These are phyloP conservation scores for Ptilorrhoa leucosticta DNA, from an alignment of 2,113 vertebrate species.

Conservation along the genomic window DNA sequence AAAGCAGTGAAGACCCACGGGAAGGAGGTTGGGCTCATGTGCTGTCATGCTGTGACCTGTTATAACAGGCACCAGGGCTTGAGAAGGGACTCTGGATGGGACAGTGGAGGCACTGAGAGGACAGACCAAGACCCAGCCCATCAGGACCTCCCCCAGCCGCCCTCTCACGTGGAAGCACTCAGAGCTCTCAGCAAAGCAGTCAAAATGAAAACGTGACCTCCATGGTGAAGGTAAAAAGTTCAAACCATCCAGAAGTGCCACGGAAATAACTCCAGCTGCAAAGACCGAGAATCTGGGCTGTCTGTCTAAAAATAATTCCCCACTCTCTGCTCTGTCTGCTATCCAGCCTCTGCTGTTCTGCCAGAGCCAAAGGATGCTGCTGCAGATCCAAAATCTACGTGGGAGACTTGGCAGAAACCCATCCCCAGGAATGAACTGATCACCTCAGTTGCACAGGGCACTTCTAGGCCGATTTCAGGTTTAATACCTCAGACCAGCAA, in stretches of 20 bases:
- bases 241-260: background rate
- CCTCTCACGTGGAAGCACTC: background rate
- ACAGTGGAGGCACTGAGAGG: background rate
- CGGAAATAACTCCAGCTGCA: background rate
- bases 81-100: background rate
- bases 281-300: background rate
- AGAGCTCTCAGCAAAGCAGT: background rate
- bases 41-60: background rate
- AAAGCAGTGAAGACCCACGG: background rate
- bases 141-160: background rate
- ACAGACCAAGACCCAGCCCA: background rate
- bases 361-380: background rate
- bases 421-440: background rate
- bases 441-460: background rate
- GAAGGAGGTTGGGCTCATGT: background rate
- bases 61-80: background rate
- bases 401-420: background rate
- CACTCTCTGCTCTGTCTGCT: background rate
- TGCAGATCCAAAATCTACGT: background rate
- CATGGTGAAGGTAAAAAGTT: background rate
- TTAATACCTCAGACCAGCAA: background rate
- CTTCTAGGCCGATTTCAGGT: background rate
- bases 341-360: background rate
- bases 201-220: background rate
- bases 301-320: background rate